Conservation (phyloP, 2,888 invertebrate genomes). For the Oasisia sp. region DNA sequence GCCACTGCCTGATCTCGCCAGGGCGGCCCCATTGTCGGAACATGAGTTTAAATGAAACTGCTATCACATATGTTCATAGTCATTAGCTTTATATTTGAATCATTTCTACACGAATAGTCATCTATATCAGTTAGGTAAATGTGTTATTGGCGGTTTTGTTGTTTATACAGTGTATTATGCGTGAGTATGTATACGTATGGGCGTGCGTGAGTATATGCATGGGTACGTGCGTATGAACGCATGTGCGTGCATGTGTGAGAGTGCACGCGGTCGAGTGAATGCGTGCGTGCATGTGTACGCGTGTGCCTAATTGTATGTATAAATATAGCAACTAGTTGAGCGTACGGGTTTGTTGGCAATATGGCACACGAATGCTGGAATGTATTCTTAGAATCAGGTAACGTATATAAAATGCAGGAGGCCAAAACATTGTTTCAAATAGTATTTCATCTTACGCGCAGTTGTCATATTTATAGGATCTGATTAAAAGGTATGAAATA, state of each 20-base stretch:
- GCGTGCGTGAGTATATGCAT: background rate
- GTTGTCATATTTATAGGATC: too few species aligned
- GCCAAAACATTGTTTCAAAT: too few species aligned
- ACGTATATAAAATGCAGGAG: too few species aligned
- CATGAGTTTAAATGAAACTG: constrained; percentile 48
- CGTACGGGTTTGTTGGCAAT: too few species aligned
- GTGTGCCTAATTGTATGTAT: too few species aligned
- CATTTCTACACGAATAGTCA: background rate
- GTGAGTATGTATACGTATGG: background rate
- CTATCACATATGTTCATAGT: background rate
- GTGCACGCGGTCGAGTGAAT: too few species aligned
- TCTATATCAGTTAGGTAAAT: background rate
- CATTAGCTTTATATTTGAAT: background rate
- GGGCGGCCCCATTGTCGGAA: constrained; percentile 45
- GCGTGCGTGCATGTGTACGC: background rate
- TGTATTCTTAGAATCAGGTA: too few species aligned
- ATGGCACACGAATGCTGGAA: too few species aligned
- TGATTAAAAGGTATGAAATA: too few species aligned
- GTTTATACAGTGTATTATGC: background rate
- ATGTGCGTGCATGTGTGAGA: background rate
- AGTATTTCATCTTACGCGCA: too few species aligned
- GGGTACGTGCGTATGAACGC: background rate
- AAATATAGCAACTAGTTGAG: too few species aligned
- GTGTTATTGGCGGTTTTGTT: background rate
- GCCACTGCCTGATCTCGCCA: constrained; percentile 47